Base-by-base conservation (phyloP, 2,888 invertebrate genomes). In the Drosophila nigritarsus region DNA sequence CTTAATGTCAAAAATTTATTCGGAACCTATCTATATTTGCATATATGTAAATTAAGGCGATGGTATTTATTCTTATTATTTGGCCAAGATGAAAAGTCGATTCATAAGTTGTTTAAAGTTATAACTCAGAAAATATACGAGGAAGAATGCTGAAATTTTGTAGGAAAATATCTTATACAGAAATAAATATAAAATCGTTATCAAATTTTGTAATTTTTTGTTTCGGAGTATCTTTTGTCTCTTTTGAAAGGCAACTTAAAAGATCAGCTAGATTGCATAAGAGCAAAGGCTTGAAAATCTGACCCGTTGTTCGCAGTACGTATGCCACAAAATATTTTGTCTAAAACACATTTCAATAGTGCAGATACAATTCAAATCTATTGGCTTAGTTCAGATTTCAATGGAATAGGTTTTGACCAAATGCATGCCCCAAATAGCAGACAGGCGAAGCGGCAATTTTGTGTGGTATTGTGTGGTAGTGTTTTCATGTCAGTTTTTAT, bases 391-490 rank as follows among this genome's bases (percentile, higher is more conserved):
- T 63, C 36, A 74, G 51, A 66, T 61, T 53, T 63, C 13, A 40
- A 51, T 59, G 66, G 65, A 55, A 67, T 77, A 49, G 63, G 53
- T 65, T 67, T 67, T 75, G 74, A 60, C 34, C 51, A 56, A 62
- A 50, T 73, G 68, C 60, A 50, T 50, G 58, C 42, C 63, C 60
- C 58, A 63, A 71, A 75, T 65, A 53, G 51, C 34, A 59, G 61
- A 34, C 58, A 69, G 55, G 53, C 45, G 65, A 24, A 48, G 53
- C 53, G 38, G 51, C 50, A 51, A 67, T 68, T 60, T 59, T 20
- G 18, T 32, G 29, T 11, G 45, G 36, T 45, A 29, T 18, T 51
- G 40, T 40, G 5, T 65, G 4, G 15, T 24, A 5, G 48, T 32
- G 29, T 24, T 20, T 66, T 11, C 36, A 9, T 40, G 27, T 45